Percentiles rank a stretch among this genome's conserved stretches.
Conservation (phyloP, 2,113 vertebrate genomes). For the Aphelocoma coerulescens region DNA sequence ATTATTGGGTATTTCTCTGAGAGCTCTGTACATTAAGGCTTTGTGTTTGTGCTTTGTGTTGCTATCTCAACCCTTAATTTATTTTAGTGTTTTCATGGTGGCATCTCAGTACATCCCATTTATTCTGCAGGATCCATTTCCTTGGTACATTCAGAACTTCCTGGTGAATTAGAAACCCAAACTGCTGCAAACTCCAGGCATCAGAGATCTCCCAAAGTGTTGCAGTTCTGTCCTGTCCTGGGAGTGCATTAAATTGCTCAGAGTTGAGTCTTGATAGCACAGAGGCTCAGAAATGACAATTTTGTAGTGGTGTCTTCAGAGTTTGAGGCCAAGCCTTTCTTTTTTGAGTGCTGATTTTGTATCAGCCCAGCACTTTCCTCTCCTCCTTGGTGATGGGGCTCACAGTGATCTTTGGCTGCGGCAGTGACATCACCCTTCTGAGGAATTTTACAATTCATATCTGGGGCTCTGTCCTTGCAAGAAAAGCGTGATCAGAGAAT, state of each 20-base stretch:
- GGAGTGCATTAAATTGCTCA: neutral
- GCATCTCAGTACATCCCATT: neutral
- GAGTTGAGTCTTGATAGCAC: neutral
- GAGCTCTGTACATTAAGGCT: neutral
- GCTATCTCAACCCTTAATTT: neutral
- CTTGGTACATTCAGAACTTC: neutral
- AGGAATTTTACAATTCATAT: neutral
- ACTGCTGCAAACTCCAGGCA: neutral
- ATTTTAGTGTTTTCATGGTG: neutral
- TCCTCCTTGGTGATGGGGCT: neutral
- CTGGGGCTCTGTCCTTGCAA: neutral
- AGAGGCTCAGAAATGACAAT: neutral
- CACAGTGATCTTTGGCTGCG: neutral
- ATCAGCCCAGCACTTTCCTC: neutral
- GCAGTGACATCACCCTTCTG: neutral
- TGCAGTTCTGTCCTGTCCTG: neutral
- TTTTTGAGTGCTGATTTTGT: neutral
- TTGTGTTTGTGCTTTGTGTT: neutral
- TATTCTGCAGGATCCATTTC: neutral
- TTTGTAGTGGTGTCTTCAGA: neutral
- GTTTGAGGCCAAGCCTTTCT: neutral
- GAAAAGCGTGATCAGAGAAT: rapidly evolving
- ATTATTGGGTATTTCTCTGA: neutral
- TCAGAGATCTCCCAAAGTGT: neutral
- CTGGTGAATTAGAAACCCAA: neutral